Evolutionary conservation across 2,888 invertebrate species (phyloP).

Genomic region (Gryllus longicercus): DNA sequence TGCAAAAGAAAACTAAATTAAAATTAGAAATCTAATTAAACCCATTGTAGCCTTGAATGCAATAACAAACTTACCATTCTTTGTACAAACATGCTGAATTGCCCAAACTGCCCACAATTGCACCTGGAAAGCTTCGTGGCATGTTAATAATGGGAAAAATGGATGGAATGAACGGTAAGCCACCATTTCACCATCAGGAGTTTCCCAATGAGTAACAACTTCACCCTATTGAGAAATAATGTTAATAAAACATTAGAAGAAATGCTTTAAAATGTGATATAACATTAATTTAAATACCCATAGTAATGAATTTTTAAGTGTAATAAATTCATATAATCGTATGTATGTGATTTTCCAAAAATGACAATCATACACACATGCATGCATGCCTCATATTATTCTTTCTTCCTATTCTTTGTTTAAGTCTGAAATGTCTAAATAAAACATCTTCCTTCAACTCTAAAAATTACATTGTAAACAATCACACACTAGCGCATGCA

Average conservation of each 20-base stretch:
- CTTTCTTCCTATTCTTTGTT: too few relatives aligned
- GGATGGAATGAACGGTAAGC: slow-evolving; percentile 69
- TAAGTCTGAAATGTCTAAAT: too few relatives aligned
- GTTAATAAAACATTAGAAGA: background rate
- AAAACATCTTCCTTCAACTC: too few relatives aligned
- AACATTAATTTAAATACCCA: too few relatives aligned
- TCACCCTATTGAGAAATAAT: slow-evolving; percentile 47
- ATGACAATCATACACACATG: too few relatives aligned
- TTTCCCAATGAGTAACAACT: slow-evolving; percentile 62
- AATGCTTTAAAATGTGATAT: too few relatives aligned
- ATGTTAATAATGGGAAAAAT: slow-evolving; percentile 62
- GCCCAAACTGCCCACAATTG: slow-evolving; percentile 79
- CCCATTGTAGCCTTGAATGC: background rate
- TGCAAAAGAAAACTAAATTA: slow-evolving; percentile 26
- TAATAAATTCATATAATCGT: too few relatives aligned
- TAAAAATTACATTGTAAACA: too few relatives aligned
- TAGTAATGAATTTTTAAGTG: too few relatives aligned
- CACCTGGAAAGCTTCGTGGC: slow-evolving; percentile 59
- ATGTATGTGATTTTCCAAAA: too few relatives aligned
- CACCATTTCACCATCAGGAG: slow-evolving; percentile 71
- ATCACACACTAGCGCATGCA: too few relatives aligned
- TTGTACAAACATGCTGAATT: slow-evolving; percentile 72
- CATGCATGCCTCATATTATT: too few relatives aligned
- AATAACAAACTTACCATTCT: slow-evolving; percentile 56
- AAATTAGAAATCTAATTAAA: slow-evolving; percentile 18